Percentiles rank a stretch among this genome's conserved stretches.
Evolutionary conservation across 2,113 vertebrate genomes (phyloP).

Genomic region (Entomyzon cyanotis): DNA sequence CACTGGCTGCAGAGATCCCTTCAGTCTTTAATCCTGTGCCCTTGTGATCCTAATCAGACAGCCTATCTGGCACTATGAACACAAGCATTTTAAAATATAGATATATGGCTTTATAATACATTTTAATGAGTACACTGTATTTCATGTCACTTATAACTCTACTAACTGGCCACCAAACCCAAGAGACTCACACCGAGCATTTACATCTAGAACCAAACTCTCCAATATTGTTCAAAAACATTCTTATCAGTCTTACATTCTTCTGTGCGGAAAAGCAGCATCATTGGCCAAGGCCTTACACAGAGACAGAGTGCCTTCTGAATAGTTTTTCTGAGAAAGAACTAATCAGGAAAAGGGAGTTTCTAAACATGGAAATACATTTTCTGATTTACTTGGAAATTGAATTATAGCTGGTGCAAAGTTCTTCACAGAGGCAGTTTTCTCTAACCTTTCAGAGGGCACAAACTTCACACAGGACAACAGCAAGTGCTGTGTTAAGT

Average conservation of each 20-base stretch:
- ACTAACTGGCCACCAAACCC: not conserved
- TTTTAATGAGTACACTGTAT: not conserved
- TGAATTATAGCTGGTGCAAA: not conserved
- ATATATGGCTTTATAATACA: not conserved
- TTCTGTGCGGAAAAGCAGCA: not conserved
- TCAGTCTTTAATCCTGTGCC: not conserved
- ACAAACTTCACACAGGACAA: not conserved
- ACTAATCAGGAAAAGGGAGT: not conserved
- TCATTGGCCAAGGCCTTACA: not conserved
- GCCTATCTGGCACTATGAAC: not conserved
- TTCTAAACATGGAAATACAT: not conserved
- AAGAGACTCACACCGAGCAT: not conserved
- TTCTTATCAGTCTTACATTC: not conserved
- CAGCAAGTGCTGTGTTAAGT: not conserved
- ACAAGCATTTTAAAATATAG: not conserved
- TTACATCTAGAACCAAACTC: not conserved
- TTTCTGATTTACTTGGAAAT: not conserved
- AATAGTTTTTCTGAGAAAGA: not conserved
- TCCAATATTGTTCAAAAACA: not conserved
- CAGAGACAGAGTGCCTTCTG: not conserved
- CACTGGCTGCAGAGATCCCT: not conserved
- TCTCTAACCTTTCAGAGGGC: not conserved
- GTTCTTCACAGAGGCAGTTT: not conserved
- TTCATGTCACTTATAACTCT: not conserved
- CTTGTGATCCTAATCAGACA: not conserved